Percentiles rank a stretch among this genome's conserved stretches.
Conservation (phyloP, 2,888 invertebrate genomes). For the Phengaris arion region DNA sequence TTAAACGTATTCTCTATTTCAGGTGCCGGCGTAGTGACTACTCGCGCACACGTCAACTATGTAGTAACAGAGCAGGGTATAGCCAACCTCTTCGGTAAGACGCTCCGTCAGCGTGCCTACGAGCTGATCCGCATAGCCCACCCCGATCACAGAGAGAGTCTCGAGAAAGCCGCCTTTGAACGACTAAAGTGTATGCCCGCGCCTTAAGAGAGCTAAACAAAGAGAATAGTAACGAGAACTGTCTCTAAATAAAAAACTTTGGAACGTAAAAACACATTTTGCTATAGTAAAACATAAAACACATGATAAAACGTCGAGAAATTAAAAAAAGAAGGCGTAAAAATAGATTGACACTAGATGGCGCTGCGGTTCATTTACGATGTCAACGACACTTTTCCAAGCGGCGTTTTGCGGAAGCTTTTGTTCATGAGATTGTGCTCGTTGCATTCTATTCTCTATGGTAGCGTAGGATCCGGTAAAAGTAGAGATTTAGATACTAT, state of each 20-base stretch:
- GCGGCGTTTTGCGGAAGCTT: background rate
- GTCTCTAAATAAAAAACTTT: background rate
- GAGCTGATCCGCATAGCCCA: conserved; percentile 93
- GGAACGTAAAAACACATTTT: too few species aligned
- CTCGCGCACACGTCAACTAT: conserved; percentile 95
- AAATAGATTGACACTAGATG: too few species aligned
- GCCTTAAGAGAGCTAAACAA: conserved; percentile 55
- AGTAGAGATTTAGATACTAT: background rate
- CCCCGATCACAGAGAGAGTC: conserved; percentile 89
- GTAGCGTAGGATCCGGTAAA: background rate
- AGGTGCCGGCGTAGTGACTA: conserved; percentile 97
- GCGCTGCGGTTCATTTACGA: background rate
- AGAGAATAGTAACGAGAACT: background rate
- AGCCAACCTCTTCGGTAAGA: conserved; percentile 93
- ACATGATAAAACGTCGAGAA: too few species aligned
- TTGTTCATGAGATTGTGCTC: background rate
- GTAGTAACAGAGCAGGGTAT: conserved; percentile 96
- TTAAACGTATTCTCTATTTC: conserved; percentile 32
- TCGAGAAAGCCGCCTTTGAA: conserved; percentile 94
- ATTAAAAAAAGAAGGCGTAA: too few species aligned
- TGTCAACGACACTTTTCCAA: background rate
- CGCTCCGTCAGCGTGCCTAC: conserved; percentile 92
- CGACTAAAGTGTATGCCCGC: conserved; percentile 88
- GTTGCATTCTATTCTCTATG: conserved; percentile 4
- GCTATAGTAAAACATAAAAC: too few species aligned